Evolutionary conservation across 2,113 vertebrate genomes (phyloP), one percentile per base, ranked within the genome.

Genomic region (Tonatia bakeri): DNA sequence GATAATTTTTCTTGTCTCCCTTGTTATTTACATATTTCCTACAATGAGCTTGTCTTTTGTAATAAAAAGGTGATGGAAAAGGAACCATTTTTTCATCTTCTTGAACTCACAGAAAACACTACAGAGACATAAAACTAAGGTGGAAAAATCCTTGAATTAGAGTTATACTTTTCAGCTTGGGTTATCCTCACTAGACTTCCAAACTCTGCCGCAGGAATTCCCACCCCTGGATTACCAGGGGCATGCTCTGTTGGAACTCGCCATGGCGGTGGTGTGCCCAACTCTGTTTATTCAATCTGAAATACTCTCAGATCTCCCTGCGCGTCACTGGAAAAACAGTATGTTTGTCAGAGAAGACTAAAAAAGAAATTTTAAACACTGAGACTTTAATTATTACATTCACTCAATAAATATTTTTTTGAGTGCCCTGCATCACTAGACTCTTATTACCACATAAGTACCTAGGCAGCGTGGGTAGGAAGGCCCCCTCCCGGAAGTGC

Each of bases 101-200:
- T 45, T 72, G 82, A 84, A 47, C 79, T 77, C 75, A 88, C 4
- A 59, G 40, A 69, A 56, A 83, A 86, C 31, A 89, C 75, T 80
- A n/a, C 36, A 38, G 67, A 86, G 5, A 87, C 28, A 82, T 65
- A 88, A 38, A 69, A 69, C 22, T 65, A 90, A 56, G 50, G 9
- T 65, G 2, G 75, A 40, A 65, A 33, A 85, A 83, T 72, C 31
- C 64, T 89, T 65, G 47, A 97, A 86, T 91, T 89, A 77, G 72
- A 95, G 45, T 50, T 64, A 77, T 93, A 90, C 67, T 86, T 92
- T 90, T 88, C 17, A 93, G 64, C n/a, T 86, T 64, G 36, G 33
- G 7, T 56, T 93, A 70, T 10, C 76, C 43, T 38, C 28, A 85
- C 85, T 28, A 69, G 47, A 72, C 17, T 40, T 87, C 47, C 61